Base-by-base conservation (phyloP, 2,797 vertebrate species). In the Parauchenoglanis punctatus region DNA sequence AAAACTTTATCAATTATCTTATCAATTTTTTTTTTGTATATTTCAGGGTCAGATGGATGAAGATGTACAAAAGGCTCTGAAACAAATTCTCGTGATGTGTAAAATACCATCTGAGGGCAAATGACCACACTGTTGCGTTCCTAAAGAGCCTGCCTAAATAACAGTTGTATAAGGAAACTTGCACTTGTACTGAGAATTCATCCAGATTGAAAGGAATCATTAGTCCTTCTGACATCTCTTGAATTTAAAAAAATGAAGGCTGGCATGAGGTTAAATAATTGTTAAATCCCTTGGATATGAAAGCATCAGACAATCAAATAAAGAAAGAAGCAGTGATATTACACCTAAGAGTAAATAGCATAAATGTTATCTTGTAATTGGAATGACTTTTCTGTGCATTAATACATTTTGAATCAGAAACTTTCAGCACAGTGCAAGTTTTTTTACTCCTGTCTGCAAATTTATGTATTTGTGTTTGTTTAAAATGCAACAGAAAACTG, bases 11-110 rank as follows among this genome's bases (percentile, higher is more conserved):
- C 40, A 40, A 40, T 40, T 40, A 40, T 40, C 40, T 40, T 40
- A 40, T 40, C 40, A 40, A 40, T 3, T 40, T 40, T 40, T n/a
- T n/a, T 4, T 4, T 59, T 85, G 31, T 78, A 44, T 67, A 17
- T 89, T 84, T 67, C 93, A 99, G 99, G 99, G 99, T 93, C 99
- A 99, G 92, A 99, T 99, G 99, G 99, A 99, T 93, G 98, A 99
- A 96, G 99, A 99, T 52, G 98, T 99, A 83, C 99, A 99, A 93
- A 99, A 98, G 94, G 98, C 99, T 85, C 95, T 99, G 92, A 98
- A 99, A 92, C 98, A 99, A 91, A 99, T 99, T 88, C 95, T 99
- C 82, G 97, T 98, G 1, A 99, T 99, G 98, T 99, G 98, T 93
- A 99, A 99, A 95, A 95, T 97, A 95, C 97, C 98, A 89, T 95